Base-by-base conservation (phyloP, 2,888 invertebrate species). In the Crematogaster levior region DNA sequence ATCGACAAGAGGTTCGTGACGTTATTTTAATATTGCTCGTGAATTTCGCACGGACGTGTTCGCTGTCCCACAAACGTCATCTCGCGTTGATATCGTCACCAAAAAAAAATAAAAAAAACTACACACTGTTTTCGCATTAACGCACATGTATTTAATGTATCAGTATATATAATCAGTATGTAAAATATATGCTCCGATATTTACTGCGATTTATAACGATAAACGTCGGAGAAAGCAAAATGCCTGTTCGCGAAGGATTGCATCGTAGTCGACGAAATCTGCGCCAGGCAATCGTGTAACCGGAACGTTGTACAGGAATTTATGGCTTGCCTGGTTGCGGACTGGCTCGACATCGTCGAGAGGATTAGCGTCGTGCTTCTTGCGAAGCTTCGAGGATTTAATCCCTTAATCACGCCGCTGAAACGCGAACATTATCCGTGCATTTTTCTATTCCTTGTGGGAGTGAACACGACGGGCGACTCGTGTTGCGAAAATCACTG, bases 21-120 rank as follows among this genome's bases (percentile, higher is more conserved):
- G 80, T 72, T 79, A 81, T 88, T 85, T 88, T 88, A 88, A 88
- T 88, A 88, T 81, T 66, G 56, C 63, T 60, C 70, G 72, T 79
- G 77, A 79, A 79, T 79, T 79, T 79, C 73, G 34, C 30, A 24
- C 77, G 72, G 43, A 79, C 56, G 9, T 68, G 53, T 58, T 56
- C 34, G 43, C 24, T 70, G 77, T 70, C 77, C 56, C 77, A 72
- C 72, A 72, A 72, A 72, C 27, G 81, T 66, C 81, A 48, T 58
- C 21, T 24, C 43, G 40, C 40, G 43, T 37, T 58, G 21, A 58
- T 56, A 30, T 43, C 7, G 7, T 6, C 1, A 21, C 0, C 40
- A 9, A 63, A 46, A 65, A 51, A 4, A 2, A 9, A 18, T 12
- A 21, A 27, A 61, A 80, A 61, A 34, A 37, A 18, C 1, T n/a